Percentiles rank a stretch among this genome's conserved stretches.
Conservation (phyloP, 2,888 invertebrate genomes). For the Xylota segnis region DNA sequence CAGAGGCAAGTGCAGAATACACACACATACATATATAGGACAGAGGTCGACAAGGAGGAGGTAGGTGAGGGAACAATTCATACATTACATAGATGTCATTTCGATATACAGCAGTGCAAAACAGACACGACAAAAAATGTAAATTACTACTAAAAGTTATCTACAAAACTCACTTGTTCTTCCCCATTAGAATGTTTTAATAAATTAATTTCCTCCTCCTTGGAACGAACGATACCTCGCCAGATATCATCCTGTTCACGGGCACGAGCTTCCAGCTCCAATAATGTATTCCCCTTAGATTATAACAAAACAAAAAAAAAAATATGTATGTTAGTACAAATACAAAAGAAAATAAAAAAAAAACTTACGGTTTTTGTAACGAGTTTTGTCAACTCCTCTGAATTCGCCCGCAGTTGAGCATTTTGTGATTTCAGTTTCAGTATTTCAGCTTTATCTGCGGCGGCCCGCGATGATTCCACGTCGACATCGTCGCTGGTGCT, state of each 20-base stretch:
- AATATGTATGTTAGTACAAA: slow-evolving; percentile 5
- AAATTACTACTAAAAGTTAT: background rate
- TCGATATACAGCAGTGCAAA: background rate
- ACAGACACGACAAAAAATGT: background rate
- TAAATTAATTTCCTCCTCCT: slow-evolving; percentile 83
- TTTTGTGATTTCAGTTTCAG: slow-evolving; percentile 86
- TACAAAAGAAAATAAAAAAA: slow-evolving; percentile 20
- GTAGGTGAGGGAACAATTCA: too few relatives aligned
- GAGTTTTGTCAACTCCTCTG: slow-evolving; percentile 90
- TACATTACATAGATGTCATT: too few relatives aligned
- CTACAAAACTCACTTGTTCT: slow-evolving; percentile 79
- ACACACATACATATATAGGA: too few relatives aligned
- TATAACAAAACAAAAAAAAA: slow-evolving; percentile 32
- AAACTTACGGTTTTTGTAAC: slow-evolving; percentile 91
- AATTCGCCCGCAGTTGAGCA: slow-evolving; percentile 87
- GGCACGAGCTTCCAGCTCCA: slow-evolving; percentile 83
- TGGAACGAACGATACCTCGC: slow-evolving; percentile 82
- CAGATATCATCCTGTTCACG: slow-evolving; percentile 84
- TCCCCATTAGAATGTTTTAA: slow-evolving; percentile 83
- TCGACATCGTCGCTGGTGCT: slow-evolving; percentile 77
- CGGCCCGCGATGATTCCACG: slow-evolving; percentile 70
- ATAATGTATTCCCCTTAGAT: slow-evolving; percentile 82
- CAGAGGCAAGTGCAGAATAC: too few relatives aligned
- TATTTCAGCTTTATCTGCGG: slow-evolving; percentile 78
- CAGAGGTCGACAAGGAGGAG: too few relatives aligned